phyloP scores from a whole-genome alignment of 64 coral and sea anemone genomes.

The Hydrozoanthus tunicans region DNA sequence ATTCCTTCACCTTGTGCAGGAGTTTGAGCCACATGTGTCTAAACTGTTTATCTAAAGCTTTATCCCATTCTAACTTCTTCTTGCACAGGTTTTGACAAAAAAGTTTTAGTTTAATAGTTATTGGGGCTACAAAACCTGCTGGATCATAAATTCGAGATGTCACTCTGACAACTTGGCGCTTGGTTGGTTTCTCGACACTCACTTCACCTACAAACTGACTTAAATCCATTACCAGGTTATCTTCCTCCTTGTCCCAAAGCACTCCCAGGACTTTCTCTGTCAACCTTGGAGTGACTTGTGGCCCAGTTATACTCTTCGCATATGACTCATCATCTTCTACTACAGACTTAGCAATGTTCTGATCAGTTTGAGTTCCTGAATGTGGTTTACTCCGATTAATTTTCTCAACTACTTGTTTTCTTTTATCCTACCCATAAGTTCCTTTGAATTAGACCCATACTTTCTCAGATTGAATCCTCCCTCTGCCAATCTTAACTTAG shows the following conservation, averaged over 20 bases:
- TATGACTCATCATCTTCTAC: conserved; percentile 47
- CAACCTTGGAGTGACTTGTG: neutral
- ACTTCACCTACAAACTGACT: neutral
- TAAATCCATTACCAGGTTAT: neutral
- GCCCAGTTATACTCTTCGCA: conserved; percentile 29
- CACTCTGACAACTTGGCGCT: conserved; percentile 14
- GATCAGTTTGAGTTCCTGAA: neutral
- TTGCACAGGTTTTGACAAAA: conserved; percentile 46
- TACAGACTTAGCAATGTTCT: conserved; percentile 36
- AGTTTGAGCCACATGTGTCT: neutral
- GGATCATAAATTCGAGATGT: conserved; percentile 56
- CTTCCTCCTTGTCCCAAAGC: neutral
- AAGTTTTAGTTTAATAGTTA: conserved; percentile 58
- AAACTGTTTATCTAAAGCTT: conserved; percentile 6
- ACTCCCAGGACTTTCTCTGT: conserved; percentile 2
- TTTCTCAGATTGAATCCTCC: conserved; percentile 64
- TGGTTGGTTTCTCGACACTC: conserved; percentile 35
- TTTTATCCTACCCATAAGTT: conserved; percentile 31
- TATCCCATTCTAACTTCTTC: conserved; percentile 31
- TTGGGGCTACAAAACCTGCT: conserved; percentile 47
- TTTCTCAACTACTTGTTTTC: neutral
- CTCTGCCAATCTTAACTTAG: conserved; percentile 48
- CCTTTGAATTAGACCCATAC: conserved; percentile 35
- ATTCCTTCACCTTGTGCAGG: neutral
- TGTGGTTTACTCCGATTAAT: neutral